Conservation (phyloP, 2,113 vertebrate genomes). For the Ptilonorhynchus violaceus region DNA sequence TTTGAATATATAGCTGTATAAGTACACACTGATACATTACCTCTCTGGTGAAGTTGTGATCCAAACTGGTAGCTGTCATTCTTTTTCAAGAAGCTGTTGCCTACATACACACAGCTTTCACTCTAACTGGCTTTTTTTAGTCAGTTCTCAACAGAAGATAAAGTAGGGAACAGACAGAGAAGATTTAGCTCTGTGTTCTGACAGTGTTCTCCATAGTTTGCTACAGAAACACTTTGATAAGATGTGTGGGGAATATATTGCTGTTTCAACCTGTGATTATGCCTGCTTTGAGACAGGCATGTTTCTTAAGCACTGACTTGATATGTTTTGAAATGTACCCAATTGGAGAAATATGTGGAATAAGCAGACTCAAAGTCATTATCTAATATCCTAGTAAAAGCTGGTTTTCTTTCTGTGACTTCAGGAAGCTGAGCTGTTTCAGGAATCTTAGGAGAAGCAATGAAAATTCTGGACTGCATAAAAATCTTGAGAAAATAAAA, state of each 20-base stretch:
- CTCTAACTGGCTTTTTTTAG: neutral
- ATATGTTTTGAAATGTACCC: neutral
- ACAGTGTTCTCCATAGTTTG: neutral
- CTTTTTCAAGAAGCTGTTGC: neutral
- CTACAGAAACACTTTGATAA: neutral
- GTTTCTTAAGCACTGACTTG: neutral
- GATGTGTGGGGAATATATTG: neutral
- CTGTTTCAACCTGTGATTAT: neutral
- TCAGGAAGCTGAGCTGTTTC: neutral
- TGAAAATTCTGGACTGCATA: neutral
- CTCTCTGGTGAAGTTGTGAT: neutral
- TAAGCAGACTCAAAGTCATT: neutral
- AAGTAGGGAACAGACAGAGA: neutral
- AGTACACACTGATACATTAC: neutral
- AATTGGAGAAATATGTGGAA: neutral
- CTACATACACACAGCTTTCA: neutral
- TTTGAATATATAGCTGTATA: neutral
- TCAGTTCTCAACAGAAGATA: neutral
- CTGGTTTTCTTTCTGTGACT: neutral
- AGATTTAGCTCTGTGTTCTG: neutral
- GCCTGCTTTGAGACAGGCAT: neutral
- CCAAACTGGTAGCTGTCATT: neutral
- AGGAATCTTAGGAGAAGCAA: neutral
- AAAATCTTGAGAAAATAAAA: neutral
- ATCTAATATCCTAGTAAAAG: neutral